Evolutionary conservation across 2,797 vertebrate species (phyloP), one percentile per base, ranked within the genome.

Genomic region (Arrhamphus sclerolepis): DNA sequence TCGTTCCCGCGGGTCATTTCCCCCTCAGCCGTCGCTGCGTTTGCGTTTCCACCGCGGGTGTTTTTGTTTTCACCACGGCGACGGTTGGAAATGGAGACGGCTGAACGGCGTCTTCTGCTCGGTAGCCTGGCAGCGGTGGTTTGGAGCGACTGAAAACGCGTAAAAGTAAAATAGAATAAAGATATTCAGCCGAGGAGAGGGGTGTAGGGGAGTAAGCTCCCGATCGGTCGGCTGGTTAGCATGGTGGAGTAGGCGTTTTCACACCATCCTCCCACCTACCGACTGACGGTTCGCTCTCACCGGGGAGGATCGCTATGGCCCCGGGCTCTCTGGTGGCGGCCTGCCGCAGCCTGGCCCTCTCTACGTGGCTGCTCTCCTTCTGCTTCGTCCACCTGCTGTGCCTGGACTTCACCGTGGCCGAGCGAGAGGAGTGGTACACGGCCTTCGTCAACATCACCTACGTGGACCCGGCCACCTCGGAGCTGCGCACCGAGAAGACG

Each of bases 361-460:
- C 95, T 78, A 97, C 95, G 89, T 96, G 96, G 97, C 95, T 98
- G 89, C 93, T 98, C 47, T 97, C 95, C 85, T 95, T 97, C 90
- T 97, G 96, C 91, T 97, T 97, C 90, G 95, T 98, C 65, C 96
- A 97, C 92, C 91, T 98, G 86, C 92, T 97, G 69, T 96, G 96
- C 80, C 89, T 98, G 92, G 97, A 98, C 91, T 96, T 98, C 88
- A 98, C 97, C 8, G 96, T 96, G 91, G 97, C 97, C 38, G 97
- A 97, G 90, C 95, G 96, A 75, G 97, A 99, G 92, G 97, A 99
- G 86, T 99, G 97, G 97, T 98, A 98, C 94, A 98, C 97, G 54
- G 97, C 97, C 66, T 98, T 98, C 87, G 96, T 99, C 57, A 99
- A 98, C 93, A 95, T 98, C 91, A 96, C 94, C 79, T 97, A 98